Conservation (phyloP, 1,140 invertebrate genomes). For the Holotrichia oblita region DNA sequence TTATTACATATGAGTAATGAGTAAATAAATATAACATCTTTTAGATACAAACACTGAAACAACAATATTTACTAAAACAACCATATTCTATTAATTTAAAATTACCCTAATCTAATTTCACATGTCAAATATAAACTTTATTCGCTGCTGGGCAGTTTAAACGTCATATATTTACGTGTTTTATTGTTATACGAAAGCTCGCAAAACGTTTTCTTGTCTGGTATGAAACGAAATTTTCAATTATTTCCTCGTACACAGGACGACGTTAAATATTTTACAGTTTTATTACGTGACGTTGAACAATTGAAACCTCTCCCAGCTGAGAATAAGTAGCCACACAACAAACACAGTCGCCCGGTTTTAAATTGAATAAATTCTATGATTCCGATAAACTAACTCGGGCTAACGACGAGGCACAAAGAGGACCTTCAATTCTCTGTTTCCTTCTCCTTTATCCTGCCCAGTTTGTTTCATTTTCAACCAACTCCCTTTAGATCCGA, state of each 20-base stretch:
- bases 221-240: constrained; percentile 17
- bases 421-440: neutral
- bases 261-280: neutral
- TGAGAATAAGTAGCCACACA: neutral
- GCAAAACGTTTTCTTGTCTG: neutral
- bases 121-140: neutral
- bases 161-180: neutral
- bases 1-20: too few relatives aligned
- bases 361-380: neutral
- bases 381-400: constrained; percentile 12
- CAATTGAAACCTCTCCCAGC: neutral
- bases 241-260: neutral
- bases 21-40: too few relatives aligned
- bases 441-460: neutral
- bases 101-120: too few relatives aligned
- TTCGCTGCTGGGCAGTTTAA: neutral
- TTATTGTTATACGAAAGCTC: constrained; percentile 12
- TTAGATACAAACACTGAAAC: too few relatives aligned
- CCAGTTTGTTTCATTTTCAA: neutral
- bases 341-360: neutral
- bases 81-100: neutral
- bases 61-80: too few relatives aligned
- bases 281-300: constrained; percentile 16
- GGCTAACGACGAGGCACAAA: constrained; percentile 1
- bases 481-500: neutral